Evolutionary conservation across 2,888 invertebrate genomes (phyloP), one percentile per base, ranked within the genome.

Genomic region (Aspidiotus rigidus): DNA sequence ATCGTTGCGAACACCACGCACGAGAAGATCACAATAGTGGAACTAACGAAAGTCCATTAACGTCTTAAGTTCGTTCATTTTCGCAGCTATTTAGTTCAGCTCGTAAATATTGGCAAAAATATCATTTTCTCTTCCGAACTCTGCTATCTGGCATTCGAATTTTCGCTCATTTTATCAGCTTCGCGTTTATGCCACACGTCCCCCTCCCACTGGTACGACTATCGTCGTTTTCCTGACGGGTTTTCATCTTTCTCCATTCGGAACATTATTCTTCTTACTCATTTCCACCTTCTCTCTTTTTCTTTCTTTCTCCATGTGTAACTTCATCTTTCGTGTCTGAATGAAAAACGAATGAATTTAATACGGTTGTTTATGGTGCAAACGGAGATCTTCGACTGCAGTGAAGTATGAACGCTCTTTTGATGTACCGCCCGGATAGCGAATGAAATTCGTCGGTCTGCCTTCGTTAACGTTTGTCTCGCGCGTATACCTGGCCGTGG

Each of bases 381-480:
- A 49, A 49, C 49, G 49, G n/a, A 49, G 49, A 49, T 49, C 49
- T n/a, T 49, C 49, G 49, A 49, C 49, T 49, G 49, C 49, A 49
- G 10, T 49, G 49, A n/a, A 49, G 49, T 49, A 49, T 49, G 49
- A 49, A 49, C 49, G 49, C 49, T 28, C 28, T 15, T 59, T 59
- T 59, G 59, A 59, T 59, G 59, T 17, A 11, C 59, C 56, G 15
- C 28, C 39, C 28, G 39, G 59, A 7, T 59, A 28, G 59, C 59
- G 3, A 59, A 59, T 59, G 39, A 28, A 28, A 59, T 59, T 59
- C 39, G 59, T 59, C 28, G 39, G 59, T 16, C 28, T 28, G 28
- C 5, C 49, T 49, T 49, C 49, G 59, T 59, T 59, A 59, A 59
- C 59, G 59, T 59, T 16, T 59, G 17, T 59, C 28, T 28, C 16